These are phyloP conservation scores for Chamaea fasciata DNA, from an alignment of 2,113 vertebrate genomes.

Conservation along the genomic window DNA sequence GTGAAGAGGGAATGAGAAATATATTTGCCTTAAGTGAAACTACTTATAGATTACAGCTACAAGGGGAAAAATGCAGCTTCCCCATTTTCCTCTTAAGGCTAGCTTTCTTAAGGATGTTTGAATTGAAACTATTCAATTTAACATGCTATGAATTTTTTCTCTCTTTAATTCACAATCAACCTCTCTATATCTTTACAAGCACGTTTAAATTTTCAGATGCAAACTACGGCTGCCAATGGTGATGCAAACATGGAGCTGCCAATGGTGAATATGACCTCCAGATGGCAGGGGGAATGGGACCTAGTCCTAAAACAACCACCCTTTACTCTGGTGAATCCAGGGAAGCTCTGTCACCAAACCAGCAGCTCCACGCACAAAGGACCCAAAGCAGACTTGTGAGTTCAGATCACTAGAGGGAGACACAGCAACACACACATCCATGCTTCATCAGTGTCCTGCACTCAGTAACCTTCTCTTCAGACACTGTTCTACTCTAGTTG, in stretches of 20 bases:
- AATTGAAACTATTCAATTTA: slow-evolving; percentile 13
- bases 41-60: slow-evolving; percentile 16
- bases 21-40: slow-evolving; percentile 31
- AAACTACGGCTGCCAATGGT: neutral
- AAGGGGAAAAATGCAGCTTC: neutral
- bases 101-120: slow-evolving; percentile 12
- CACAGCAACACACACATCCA: neutral
- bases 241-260: neutral
- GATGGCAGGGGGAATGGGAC: neutral
- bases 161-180: slow-evolving; percentile 7
- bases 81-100: slow-evolving; percentile 8
- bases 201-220: neutral
- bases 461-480: neutral
- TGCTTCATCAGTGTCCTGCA: neutral
- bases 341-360: neutral
- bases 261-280: neutral
- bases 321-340: neutral
- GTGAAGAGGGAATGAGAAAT: slow-evolving; percentile 12
- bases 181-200: neutral
- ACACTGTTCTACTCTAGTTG: neutral
- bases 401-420: slow-evolving; percentile 53
- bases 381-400: neutral
- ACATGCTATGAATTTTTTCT: neutral
- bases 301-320: neutral
- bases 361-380: neutral